A percentile compares a stretch with the other conserved stretches of the same genome.
Conservation (phyloP, 2,113 vertebrate species). For the Chaetodon auriga region DNA sequence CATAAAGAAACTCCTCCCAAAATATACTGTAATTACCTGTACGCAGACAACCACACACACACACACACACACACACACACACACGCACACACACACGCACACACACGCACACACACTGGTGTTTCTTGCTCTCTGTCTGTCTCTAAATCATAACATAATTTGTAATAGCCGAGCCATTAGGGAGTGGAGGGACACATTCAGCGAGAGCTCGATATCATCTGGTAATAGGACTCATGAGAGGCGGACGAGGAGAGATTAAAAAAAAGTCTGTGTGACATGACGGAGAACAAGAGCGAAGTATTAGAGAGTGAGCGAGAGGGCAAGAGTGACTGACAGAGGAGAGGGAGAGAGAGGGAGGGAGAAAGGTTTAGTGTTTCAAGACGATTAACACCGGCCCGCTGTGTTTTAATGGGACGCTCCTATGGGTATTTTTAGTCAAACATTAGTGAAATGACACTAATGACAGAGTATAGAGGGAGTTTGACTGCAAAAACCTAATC, state of each 20-base stretch:
- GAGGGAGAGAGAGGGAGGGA: conserved; percentile 20
- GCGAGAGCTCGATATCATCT: conserved; percentile 68
- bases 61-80: conserved; percentile 21
- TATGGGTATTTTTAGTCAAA: conserved; percentile 73
- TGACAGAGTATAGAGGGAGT: conserved; percentile 54
- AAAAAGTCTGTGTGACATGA: conserved; percentile 56
- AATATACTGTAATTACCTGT: conserved; percentile 55
- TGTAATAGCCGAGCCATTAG: conserved; percentile 56
- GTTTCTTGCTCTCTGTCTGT: conserved; percentile 28
- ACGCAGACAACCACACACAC: conserved; percentile 12
- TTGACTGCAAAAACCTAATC: conserved; percentile 64
- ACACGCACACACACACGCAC: conserved; percentile 4
- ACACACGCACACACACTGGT: conserved; percentile 22
- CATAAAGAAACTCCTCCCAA: conserved; percentile 46
- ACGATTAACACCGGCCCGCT: conserved; percentile 65
- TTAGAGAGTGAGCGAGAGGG: conserved; percentile 55
- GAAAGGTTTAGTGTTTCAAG: conserved; percentile 61
- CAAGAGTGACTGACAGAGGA: conserved; percentile 57
- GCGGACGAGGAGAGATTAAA: conserved; percentile 36
- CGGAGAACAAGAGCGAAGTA: conserved; percentile 60
- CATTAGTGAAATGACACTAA: conserved; percentile 76
- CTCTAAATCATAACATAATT: conserved; percentile 60
- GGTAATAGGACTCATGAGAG: conserved; percentile 68
- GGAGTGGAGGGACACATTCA: conserved; percentile 57
- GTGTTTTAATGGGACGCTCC: conserved; percentile 63